phyloP scores from a whole-genome alignment of 2,797 vertebrate genomes.

The Dendrocincla tyrannina region DNA sequence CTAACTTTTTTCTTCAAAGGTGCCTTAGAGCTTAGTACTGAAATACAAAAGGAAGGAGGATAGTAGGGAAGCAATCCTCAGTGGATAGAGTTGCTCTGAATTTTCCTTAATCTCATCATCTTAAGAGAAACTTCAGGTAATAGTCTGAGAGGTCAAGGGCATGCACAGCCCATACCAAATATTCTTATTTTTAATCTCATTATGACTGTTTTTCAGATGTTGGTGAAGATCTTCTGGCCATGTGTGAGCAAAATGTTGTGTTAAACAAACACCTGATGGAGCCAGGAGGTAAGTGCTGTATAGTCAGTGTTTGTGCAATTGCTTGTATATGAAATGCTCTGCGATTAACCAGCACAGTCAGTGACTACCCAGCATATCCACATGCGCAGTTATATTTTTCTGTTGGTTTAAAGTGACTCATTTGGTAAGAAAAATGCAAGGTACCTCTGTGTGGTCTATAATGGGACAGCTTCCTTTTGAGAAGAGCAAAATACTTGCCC shows the following conservation, averaged over 20 bases:
- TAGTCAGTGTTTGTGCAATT: background rate
- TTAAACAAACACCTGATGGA: conserved; percentile 82
- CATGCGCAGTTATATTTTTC: background rate
- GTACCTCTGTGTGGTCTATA: background rate
- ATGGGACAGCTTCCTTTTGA: background rate
- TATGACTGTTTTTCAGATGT: conserved; percentile 80
- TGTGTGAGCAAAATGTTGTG: conserved; percentile 86
- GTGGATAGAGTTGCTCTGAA: background rate
- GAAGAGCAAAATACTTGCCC: background rate
- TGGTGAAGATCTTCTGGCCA: conserved; percentile 89
- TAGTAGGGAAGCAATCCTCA: background rate
- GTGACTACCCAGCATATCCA: background rate
- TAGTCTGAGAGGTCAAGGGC: background rate
- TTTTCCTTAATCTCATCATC: background rate
- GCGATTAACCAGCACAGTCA: background rate
- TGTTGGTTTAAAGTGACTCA: background rate
- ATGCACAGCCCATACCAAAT: background rate
- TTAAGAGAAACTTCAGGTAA: background rate
- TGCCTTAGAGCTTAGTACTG: background rate
- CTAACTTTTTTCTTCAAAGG: background rate
- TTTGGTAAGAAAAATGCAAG: background rate
- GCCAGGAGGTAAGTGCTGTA: conserved; percentile 73
- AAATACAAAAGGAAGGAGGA: background rate
- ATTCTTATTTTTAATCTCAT: background rate
- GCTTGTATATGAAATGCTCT: background rate